A percentile compares a stretch with the other conserved stretches of the same genome.
phyloP scores from a whole-genome alignment of 2,888 invertebrate species.

The Autographa gamma region DNA sequence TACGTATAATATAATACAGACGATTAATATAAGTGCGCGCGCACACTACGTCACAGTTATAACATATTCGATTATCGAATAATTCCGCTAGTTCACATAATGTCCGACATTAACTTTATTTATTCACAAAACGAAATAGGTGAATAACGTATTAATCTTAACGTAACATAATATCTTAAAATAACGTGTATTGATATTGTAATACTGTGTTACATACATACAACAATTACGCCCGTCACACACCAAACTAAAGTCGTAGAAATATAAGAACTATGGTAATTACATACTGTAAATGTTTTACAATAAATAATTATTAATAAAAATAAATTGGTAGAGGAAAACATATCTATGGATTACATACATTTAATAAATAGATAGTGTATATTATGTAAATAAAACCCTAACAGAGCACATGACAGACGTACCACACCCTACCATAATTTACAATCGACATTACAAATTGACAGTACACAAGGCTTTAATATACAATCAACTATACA shows the following conservation, averaged over 20 bases:
- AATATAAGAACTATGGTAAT: background rate
- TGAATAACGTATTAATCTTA: conserved; percentile 26
- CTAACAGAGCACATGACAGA: background rate
- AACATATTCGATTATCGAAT: conserved; percentile 41
- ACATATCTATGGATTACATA: background rate
- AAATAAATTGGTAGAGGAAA: background rate
- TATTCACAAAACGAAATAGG: conserved; percentile 36
- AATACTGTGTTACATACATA: conserved; percentile 48
- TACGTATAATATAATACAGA: conserved; percentile 21
- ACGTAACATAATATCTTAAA: conserved; percentile 16
- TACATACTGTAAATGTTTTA: background rate
- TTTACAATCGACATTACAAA: conserved; percentile 48
- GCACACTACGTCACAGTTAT: conserved; percentile 5
- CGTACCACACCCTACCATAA: conserved; percentile 19
- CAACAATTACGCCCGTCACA: conserved; percentile 44
- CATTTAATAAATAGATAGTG: background rate
- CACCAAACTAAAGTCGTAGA: conserved; percentile 13
- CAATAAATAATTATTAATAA: background rate
- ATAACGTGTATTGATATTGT: conserved; percentile 20
- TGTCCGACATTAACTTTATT: conserved; percentile 41
- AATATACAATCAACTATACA: conserved; percentile 42
- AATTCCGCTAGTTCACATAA: conserved; percentile 37
- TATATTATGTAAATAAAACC: background rate
- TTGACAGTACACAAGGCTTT: conserved; percentile 60
- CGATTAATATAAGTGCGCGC: background rate